Percentiles rank a stretch among this genome's conserved stretches.
phyloP scores from a whole-genome alignment of 2,888 invertebrate genomes.

The Vanessa cardui region DNA sequence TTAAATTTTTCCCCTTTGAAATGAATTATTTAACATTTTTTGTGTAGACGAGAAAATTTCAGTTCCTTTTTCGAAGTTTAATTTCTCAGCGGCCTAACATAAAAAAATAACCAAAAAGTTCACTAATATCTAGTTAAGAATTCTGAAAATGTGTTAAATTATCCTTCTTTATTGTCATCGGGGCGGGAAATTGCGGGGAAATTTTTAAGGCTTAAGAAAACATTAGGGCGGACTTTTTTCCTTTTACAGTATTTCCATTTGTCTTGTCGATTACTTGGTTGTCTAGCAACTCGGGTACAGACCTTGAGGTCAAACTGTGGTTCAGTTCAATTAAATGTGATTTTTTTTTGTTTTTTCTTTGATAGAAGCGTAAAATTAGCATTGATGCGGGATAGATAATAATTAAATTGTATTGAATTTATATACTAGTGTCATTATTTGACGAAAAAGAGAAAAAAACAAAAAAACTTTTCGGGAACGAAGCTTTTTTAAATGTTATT shows the following conservation, averaged over 20 bases:
- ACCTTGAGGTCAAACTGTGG: too few relatives aligned
- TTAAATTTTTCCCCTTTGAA: conserved; percentile 23
- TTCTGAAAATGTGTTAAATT: conserved; percentile 27
- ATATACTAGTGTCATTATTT: too few relatives aligned
- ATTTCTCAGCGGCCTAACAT: conserved; percentile 17
- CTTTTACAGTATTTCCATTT: not conserved
- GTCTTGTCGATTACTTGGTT: not conserved
- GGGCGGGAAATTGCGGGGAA: conserved; percentile 26
- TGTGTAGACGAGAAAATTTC: conserved; percentile 19
- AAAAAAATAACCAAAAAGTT: conserved; percentile 19
- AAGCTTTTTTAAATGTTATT: too few relatives aligned
- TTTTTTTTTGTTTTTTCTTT: not conserved
- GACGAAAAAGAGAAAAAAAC: too few relatives aligned
- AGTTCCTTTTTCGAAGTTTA: conserved; percentile 19
- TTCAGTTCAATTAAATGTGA: too few relatives aligned
- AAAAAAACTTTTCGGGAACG: too few relatives aligned
- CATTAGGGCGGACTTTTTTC: conserved; percentile 11
- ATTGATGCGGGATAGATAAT: too few relatives aligned
- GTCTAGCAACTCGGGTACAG: too few relatives aligned
- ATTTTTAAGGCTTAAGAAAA: conserved; percentile 20
- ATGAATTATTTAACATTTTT: conserved; percentile 34
- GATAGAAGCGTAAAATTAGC: too few relatives aligned
- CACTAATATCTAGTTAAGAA: conserved; percentile 28
- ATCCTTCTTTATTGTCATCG: conserved; percentile 21
- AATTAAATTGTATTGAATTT: too few relatives aligned